A percentile compares a stretch with the other conserved stretches of the same genome.
phyloP scores from a whole-genome alignment of 2,797 vertebrate species.

The Varecia variegata region DNA sequence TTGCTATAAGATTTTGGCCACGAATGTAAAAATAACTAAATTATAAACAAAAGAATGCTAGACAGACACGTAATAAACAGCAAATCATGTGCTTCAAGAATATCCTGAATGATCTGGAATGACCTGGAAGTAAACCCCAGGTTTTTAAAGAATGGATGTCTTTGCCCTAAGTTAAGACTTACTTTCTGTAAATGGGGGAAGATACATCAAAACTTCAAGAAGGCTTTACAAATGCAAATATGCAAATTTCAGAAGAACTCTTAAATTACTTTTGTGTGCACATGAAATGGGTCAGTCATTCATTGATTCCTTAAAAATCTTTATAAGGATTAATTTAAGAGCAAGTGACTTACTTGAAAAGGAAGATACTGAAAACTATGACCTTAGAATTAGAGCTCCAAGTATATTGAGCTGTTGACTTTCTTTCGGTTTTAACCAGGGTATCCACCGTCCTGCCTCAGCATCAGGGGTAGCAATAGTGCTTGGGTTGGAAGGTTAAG shows the following conservation, averaged over 20 bases:
- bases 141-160: not conserved
- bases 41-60: not conserved
- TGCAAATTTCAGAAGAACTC: not conserved
- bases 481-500: too few species aligned
- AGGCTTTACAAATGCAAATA: not conserved
- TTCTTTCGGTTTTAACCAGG: not conserved
- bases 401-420: rapidly evolving
- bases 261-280: not conserved
- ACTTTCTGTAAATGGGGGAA: not conserved
- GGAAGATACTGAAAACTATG: not conserved
- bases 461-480: rapidly evolving
- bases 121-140: not conserved
- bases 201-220: not conserved
- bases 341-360: not conserved
- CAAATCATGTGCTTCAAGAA: not conserved
- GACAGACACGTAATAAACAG: not conserved
- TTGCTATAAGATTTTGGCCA: not conserved
- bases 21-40: not conserved
- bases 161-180: not conserved
- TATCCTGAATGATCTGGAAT: not conserved
- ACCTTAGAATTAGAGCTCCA: not conserved
- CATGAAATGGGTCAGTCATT: not conserved
- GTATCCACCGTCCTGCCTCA: rapidly evolving
- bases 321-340: not conserved
- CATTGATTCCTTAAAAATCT: not conserved